A percentile compares a stretch with the other conserved stretches of the same genome.
These are phyloP conservation scores for Falco columbarius DNA, from an alignment of 2,797 vertebrate genomes.

Conservation along the genomic window DNA sequence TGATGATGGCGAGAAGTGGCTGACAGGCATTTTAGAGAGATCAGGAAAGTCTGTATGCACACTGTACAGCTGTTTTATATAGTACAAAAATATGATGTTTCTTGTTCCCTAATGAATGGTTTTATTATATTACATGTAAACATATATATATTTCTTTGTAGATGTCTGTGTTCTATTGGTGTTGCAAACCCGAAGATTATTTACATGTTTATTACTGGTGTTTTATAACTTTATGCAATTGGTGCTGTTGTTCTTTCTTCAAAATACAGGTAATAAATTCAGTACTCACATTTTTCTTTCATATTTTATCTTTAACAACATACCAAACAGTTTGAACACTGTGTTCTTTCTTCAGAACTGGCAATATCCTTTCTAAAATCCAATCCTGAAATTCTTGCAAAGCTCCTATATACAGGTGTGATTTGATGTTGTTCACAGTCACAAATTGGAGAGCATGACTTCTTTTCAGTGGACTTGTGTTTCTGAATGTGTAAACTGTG, in stretches of 20 bases:
- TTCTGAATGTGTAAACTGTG: background rate
- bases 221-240: slow-evolving; percentile 74
- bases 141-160: slow-evolving; percentile 62
- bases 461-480: background rate
- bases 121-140: slow-evolving; percentile 40
- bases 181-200: slow-evolving; percentile 23
- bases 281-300: slow-evolving; percentile 40
- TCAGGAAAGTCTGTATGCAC: slow-evolving; percentile 17
- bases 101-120: slow-evolving; percentile 25
- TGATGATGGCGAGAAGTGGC: background rate
- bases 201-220: slow-evolving; percentile 69
- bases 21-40: slow-evolving; percentile 27
- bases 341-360: slow-evolving; percentile 6
- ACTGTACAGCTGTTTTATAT: slow-evolving; percentile 56
- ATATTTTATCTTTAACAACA: slow-evolving; percentile 20
- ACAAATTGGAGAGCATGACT: background rate
- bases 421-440: background rate
- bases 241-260: slow-evolving; percentile 76
- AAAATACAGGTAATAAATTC: slow-evolving; percentile 71
- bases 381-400: background rate
- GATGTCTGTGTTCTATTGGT: slow-evolving; percentile 59
- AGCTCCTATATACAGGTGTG: background rate
- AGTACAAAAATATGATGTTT: slow-evolving; percentile 12
- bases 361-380: background rate
- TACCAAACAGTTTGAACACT: slow-evolving; percentile 5